These are phyloP conservation scores for Myiotriccus ornatus DNA, from an alignment of 2,797 vertebrate species.

Conservation along the genomic window DNA sequence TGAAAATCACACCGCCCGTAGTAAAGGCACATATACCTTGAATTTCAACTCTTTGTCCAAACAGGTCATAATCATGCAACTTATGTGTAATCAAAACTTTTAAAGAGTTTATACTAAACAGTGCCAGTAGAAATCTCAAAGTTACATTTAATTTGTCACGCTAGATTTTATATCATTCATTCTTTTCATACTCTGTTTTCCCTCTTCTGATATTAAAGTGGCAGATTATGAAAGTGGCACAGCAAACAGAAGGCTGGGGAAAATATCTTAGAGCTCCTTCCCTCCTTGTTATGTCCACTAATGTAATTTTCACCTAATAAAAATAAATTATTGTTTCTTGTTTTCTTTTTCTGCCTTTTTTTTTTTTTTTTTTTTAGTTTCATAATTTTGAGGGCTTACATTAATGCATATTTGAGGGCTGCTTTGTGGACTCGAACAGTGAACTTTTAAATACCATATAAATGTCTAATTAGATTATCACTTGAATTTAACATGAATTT, in stretches of 20 bases:
- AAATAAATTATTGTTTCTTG: neutral
- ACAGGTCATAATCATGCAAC: neutral
- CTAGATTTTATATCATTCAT: neutral
- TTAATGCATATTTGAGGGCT: neutral
- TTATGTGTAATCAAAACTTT: neutral
- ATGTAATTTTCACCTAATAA: neutral
- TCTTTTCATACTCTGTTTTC: neutral
- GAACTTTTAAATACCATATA: neutral
- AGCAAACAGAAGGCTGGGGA: neutral
- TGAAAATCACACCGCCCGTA: neutral
- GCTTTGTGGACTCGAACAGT: neutral
- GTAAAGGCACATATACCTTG: neutral
- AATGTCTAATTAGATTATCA: neutral
- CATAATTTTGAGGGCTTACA: neutral
- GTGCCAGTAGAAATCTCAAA: neutral
- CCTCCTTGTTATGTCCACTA: neutral
- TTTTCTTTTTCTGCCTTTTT: neutral
- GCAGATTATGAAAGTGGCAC: neutral
- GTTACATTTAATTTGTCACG: neutral
- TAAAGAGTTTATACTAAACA: neutral
- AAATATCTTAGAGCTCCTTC: neutral
- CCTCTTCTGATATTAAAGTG: neutral
- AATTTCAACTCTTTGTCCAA: neutral
- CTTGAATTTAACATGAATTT: neutral
- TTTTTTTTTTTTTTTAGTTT: neutral